Conservation (phyloP, 2,888 invertebrate species). For the Corbicula japonica region DNA sequence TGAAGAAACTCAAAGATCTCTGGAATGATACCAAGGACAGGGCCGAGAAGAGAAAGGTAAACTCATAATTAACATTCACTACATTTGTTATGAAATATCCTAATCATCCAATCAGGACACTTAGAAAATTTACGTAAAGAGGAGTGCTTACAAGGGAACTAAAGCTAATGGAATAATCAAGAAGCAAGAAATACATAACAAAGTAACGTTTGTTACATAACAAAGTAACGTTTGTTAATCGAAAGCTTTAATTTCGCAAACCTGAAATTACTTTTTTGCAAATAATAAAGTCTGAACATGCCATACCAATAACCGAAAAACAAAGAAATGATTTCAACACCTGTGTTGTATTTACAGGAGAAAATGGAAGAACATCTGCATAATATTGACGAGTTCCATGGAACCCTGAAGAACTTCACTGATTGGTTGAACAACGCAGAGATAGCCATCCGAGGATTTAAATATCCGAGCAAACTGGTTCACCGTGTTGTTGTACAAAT, state of each 20-base stretch:
- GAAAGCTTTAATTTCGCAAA: too few relatives aligned
- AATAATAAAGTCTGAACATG: too few relatives aligned
- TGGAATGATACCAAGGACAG: constrained; percentile 83
- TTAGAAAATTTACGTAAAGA: too few relatives aligned
- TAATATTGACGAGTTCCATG: constrained; percentile 85
- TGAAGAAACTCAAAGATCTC: constrained; percentile 82
- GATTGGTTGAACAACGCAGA: constrained; percentile 86
- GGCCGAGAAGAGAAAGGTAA: constrained; percentile 83
- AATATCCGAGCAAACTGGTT: constrained; percentile 86
- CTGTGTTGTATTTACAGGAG: constrained; percentile 73
- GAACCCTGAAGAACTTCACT: constrained; percentile 85
- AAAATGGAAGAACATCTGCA: constrained; percentile 85
- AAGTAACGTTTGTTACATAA: not conserved
- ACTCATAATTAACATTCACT: not conserved
- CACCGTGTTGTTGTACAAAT: constrained; percentile 83
- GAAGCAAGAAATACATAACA: not conserved
- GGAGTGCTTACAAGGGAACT: too few relatives aligned
- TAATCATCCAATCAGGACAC: too few relatives aligned
- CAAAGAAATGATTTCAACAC: too few relatives aligned
- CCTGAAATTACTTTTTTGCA: too few relatives aligned
- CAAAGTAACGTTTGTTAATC: too few relatives aligned
- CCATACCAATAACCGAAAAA: too few relatives aligned
- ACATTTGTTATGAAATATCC: too few relatives aligned
- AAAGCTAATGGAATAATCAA: too few relatives aligned
- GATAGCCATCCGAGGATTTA: constrained; percentile 84